Evolutionary conservation across 1,140 invertebrate species (phyloP), one percentile per base, ranked within the genome.

Genomic region (Leptinotarsa texana): DNA sequence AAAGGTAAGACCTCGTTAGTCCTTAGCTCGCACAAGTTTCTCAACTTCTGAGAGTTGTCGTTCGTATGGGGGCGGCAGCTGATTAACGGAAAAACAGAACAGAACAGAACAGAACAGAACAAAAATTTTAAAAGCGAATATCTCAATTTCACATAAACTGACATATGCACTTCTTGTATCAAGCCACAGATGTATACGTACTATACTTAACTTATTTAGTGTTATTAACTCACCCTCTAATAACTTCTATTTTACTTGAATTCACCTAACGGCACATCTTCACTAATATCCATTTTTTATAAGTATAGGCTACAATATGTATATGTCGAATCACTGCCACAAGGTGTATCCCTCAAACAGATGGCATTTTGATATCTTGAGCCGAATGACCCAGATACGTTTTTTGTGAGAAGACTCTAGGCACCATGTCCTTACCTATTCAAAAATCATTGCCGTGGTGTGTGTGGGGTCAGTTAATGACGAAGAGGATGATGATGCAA

Each of bases 301-400:
- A 24, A 67, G 65, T 57, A 57, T 57, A 57, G 51, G 51, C 51
- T 17, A 57, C 4, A 57, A 57, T 57, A 57, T 57, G 51, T 17
- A 57, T 57, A 67, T 67, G 24, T 42, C 18, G 42, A 67, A 67
- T 67, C 65, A 24, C 24, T 24, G 65, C 27, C 65, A 67, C 65
- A 67, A 67, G 65, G 65, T 67, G 65, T 42, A 67, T 67, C 24
- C 65, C 24, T 67, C 3, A 3, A 67, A 24, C 65, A 67, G 65
- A 67, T 67, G 65, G 65, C 42, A n/a, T 15, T 18, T 67, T 33
- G 27, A 33, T 24, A 42, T 24, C 15, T 13, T 15, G 18, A 24
- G 3, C 27, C 27, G 27, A 67, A 67, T 67, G 65, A 67, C 65
- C 65, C 65, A 67, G 13, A 67, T 67, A 42, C 42, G 42, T 67